Conservation (phyloP, 2,888 invertebrate species). For the Saturnia japonica region DNA sequence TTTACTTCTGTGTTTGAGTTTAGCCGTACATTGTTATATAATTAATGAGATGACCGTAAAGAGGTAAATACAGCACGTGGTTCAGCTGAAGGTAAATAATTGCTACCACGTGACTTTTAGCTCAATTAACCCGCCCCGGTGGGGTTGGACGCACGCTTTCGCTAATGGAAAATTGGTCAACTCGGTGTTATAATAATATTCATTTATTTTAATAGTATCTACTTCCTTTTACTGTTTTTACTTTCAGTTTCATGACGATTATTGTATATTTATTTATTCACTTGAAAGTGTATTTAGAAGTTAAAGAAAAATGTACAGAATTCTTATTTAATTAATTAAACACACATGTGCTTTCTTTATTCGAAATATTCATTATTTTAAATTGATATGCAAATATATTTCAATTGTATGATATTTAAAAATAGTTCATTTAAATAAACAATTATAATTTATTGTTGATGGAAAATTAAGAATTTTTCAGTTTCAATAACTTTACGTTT, state of each 20-base stretch:
- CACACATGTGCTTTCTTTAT: not conserved
- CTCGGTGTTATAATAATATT: conserved; percentile 26
- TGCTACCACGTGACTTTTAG: conserved; percentile 71
- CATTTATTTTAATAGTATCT: conserved; percentile 14
- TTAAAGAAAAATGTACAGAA: too few species aligned
- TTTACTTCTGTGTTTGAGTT: conserved; percentile 30
- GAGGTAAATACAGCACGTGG: conserved; percentile 61
- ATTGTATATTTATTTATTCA: not conserved
- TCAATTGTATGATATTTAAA: not conserved
- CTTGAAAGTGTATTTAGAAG: not conserved
- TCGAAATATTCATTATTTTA: not conserved
- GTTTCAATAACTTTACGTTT: conserved; percentile 22
- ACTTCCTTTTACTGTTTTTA: not conserved
- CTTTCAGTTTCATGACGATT: not conserved
- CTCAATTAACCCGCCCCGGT: conserved; percentile 67
- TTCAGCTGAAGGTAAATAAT: conserved; percentile 75
- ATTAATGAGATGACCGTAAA: conserved; percentile 29
- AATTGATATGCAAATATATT: not conserved
- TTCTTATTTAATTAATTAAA: not conserved
- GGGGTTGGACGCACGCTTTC: conserved; percentile 57
- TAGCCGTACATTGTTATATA: conserved; percentile 26
- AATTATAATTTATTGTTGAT: not conserved
- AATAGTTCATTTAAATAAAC: not conserved
- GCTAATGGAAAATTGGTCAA: conserved; percentile 47
- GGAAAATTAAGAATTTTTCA: conserved; percentile 16